Percentiles rank a stretch among this genome's conserved stretches.
Evolutionary conservation across 2,113 vertebrate species (phyloP).

Genomic region (Trinectes maculatus): DNA sequence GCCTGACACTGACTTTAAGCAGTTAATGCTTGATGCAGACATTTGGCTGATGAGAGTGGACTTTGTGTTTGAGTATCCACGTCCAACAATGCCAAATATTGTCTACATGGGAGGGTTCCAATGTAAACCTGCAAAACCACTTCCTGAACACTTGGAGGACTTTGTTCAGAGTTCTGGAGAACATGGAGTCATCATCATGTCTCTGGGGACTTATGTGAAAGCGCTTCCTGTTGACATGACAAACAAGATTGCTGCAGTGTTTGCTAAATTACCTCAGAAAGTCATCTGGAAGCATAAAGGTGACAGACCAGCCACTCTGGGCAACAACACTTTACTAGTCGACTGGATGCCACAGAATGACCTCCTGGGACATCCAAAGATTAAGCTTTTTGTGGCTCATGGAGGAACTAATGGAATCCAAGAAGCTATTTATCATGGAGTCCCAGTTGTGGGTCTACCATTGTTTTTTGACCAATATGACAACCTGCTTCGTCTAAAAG

Average conservation of each 20-base stretch:
- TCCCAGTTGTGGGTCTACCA: too few relatives aligned
- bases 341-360: conserved; percentile 82
- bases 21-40: conserved; percentile 68
- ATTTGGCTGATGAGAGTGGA: too few relatives aligned
- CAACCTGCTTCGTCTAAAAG: too few relatives aligned
- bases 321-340: conserved; percentile 76
- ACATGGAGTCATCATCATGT: conserved; percentile 81
- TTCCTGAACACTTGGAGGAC: too few relatives aligned
- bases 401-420: too few relatives aligned
- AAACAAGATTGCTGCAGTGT: conserved; percentile 68
- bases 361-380: conserved; percentile 76
- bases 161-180: too few relatives aligned
- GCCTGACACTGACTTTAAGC: conserved; percentile 54
- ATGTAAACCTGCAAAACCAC: too few relatives aligned
- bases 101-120: too few relatives aligned
- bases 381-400: conserved; percentile 73
- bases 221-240: conserved; percentile 66
- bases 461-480: too few relatives aligned
- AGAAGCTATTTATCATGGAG: too few relatives aligned
- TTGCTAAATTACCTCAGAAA: conserved; percentile 77
- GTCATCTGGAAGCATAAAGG: conserved; percentile 79
- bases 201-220: conserved; percentile 77
- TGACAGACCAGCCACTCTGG: conserved; percentile 58
- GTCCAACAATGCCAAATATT: too few relatives aligned
- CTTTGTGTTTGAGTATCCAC: too few relatives aligned